Conservation (phyloP, 2,797 vertebrate genomes). For the Eidolon dupreanum region DNA sequence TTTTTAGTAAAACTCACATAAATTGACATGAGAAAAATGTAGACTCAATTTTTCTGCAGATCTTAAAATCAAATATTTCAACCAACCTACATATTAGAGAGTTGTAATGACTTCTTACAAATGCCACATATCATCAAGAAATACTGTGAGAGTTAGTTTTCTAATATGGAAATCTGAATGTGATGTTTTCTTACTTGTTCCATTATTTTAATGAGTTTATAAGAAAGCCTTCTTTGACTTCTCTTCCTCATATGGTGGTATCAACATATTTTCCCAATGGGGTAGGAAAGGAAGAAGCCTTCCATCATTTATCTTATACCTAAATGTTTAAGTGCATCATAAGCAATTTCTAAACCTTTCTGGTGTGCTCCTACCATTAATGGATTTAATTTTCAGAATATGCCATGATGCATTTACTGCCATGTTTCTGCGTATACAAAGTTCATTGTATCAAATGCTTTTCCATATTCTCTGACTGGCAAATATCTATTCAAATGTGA, state of each 20-base stretch:
- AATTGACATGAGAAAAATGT: not conserved
- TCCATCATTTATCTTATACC: not conserved
- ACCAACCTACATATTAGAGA: not conserved
- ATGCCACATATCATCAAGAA: not conserved
- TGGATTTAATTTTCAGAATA: not conserved
- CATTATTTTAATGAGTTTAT: too few relatives aligned
- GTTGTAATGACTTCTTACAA: not conserved
- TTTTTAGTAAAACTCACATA: not conserved
- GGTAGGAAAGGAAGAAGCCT: fast-evolving
- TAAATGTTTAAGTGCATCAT: not conserved
- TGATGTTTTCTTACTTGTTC: not conserved
- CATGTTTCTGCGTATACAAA: not conserved
- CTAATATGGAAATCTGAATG: not conserved
- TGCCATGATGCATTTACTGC: not conserved
- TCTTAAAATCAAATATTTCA: not conserved
- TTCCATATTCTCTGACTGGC: not conserved
- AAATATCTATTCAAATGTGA: not conserved
- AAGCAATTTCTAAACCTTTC: not conserved
- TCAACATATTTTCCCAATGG: not conserved
- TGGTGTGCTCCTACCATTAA: not conserved
- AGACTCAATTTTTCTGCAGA: not conserved
- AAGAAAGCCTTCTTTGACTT: not conserved
- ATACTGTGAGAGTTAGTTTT: not conserved
- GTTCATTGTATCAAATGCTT: not conserved
- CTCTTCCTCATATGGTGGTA: not conserved